Conservation (phyloP, 2,888 invertebrate genomes). For the Meganola albula region DNA sequence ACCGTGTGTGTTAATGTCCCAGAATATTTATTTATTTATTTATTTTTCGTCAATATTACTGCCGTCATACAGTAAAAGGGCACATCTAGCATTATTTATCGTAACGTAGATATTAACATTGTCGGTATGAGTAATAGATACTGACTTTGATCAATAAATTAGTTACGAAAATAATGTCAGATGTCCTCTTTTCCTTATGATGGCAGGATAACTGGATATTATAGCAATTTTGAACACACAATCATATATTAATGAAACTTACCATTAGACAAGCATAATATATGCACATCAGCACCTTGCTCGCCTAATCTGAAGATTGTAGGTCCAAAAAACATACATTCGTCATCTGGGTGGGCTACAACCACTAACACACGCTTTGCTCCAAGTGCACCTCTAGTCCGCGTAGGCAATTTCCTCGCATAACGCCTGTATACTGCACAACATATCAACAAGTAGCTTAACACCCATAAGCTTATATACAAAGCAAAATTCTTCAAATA, state of each 20-base stretch:
- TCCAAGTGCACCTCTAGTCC: constrained; percentile 68
- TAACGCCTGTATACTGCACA: constrained; percentile 74
- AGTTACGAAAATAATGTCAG: too few species aligned
- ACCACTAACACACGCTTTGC: constrained; percentile 85
- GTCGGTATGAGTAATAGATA: too few species aligned
- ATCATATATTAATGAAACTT: constrained; percentile 30
- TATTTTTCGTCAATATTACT: too few species aligned
- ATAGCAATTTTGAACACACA: too few species aligned
- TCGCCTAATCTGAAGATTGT: constrained; percentile 84
- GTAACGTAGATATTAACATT: too few species aligned
- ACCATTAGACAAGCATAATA: constrained; percentile 93
- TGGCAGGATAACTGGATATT: too few species aligned
- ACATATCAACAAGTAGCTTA: constrained; percentile 65
- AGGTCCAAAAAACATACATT: constrained; percentile 99
- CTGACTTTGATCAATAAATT: too few species aligned
- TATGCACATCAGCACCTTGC: constrained; percentile 82
- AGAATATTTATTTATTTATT: too few species aligned
- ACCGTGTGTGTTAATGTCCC: too few species aligned
- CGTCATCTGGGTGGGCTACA: constrained; percentile 98
- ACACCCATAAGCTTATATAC: constrained; percentile 75
- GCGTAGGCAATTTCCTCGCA: constrained; percentile 65
- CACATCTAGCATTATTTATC: too few species aligned
- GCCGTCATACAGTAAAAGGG: too few species aligned
- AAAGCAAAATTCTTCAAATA: constrained; percentile 62
- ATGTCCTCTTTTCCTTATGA: too few species aligned